A percentile compares a stretch with the other conserved stretches of the same genome.
Conservation (phyloP, 2,888 invertebrate genomes). For the Coelopa pilipes region DNA sequence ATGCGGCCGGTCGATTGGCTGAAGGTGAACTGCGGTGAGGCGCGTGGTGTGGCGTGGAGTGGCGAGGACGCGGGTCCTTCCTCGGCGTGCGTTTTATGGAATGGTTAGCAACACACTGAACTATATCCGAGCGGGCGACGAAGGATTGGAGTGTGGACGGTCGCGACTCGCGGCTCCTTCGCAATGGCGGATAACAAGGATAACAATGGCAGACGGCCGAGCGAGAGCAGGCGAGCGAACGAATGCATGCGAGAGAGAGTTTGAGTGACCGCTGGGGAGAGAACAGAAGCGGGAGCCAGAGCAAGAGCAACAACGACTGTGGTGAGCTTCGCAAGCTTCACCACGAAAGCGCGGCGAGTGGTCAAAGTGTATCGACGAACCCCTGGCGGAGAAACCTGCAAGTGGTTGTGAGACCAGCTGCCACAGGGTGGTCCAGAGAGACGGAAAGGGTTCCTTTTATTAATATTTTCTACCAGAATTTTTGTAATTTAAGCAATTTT, state of each 20-base stretch:
- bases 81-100: conserved; percentile 41
- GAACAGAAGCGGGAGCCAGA: no score
- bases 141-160: conserved; percentile 48
- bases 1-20: not conserved
- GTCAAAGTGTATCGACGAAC: no score
- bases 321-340: not conserved
- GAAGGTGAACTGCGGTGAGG: not conserved
- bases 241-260: conserved; percentile 35
- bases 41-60: conserved; percentile 18
- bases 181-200: conserved; percentile 41
- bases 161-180: conserved; percentile 21
- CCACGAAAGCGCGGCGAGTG: no score
- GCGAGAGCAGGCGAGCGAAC: conserved; percentile 33
- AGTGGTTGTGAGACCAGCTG: no score
- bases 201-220: conserved; percentile 38
- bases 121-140: conserved; percentile 58
- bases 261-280: conserved; percentile 25
- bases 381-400: no score
- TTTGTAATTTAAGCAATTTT: no score
- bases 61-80: conserved; percentile 20
- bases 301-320: not conserved
- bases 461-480: no score
- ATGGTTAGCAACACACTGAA: conserved; percentile 56
- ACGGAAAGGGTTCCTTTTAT: no score
- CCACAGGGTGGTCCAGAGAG: no score